Conservation (phyloP, 2,888 invertebrate species). For the Melolontha melolontha region DNA sequence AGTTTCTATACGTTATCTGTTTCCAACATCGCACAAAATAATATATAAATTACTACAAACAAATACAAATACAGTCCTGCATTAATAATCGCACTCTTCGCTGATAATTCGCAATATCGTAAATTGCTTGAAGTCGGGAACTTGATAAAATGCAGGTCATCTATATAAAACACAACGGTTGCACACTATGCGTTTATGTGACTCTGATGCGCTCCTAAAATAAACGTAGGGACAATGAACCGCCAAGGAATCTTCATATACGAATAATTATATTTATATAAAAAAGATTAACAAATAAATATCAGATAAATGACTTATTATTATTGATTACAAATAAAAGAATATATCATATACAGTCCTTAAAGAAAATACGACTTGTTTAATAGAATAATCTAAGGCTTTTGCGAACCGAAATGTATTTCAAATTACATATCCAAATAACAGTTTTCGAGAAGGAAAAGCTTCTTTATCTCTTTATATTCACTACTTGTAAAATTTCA, state of each 20-base stretch:
- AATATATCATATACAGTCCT: no score
- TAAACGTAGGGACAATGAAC: slow-evolving; percentile 47
- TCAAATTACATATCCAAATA: no score
- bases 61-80: not conserved
- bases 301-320: not conserved
- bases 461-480: no score
- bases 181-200: slow-evolving; percentile 36
- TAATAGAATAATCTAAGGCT: no score
- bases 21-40: no score
- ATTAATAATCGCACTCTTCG: not conserved
- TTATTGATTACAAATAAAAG: no score
- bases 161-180: slow-evolving; percentile 39
- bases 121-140: slow-evolving; percentile 21
- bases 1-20: no score
- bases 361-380: no score
- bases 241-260: slow-evolving; percentile 43
- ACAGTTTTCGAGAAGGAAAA: no score
- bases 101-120: slow-evolving; percentile 16
- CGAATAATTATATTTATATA: slow-evolving; percentile 11
- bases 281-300: slow-evolving; percentile 4
- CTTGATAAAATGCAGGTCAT: slow-evolving; percentile 42
- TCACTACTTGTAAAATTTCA: no score
- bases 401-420: no score
- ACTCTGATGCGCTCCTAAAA: slow-evolving; percentile 43
- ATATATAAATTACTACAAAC: no score